These are phyloP conservation scores for Elaeidobius kamerunicus DNA, from an alignment of 2,888 invertebrate species.

Conservation along the genomic window DNA sequence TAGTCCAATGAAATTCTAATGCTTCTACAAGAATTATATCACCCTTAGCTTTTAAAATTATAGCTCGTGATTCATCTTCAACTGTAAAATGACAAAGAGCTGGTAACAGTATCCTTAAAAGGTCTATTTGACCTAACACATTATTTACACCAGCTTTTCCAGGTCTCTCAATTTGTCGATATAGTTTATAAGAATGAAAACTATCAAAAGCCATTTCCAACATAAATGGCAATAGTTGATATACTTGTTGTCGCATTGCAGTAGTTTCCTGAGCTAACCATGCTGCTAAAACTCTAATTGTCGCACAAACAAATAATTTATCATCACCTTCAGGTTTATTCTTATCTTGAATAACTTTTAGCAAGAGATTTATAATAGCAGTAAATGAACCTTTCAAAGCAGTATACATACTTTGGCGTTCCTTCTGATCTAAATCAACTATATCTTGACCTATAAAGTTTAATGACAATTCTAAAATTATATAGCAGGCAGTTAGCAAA, in stretches of 20 bases:
- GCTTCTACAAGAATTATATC: slow-evolving; percentile 79
- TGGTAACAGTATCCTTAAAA: slow-evolving; percentile 79
- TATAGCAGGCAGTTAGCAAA: slow-evolving; percentile 78
- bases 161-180: slow-evolving; percentile 64
- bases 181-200: slow-evolving; percentile 69
- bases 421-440: slow-evolving; percentile 82
- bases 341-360: slow-evolving; percentile 71
- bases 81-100: slow-evolving; percentile 89
- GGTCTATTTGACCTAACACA: slow-evolving; percentile 55
- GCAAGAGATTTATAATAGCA: slow-evolving; percentile 72
- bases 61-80: slow-evolving; percentile 81
- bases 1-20: slow-evolving; percentile 80
- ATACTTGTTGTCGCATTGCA: slow-evolving; percentile 81
- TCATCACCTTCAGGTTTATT: slow-evolving; percentile 68
- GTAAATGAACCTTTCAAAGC: slow-evolving; percentile 87
- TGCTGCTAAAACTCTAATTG: slow-evolving; percentile 79
- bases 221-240: slow-evolving; percentile 77
- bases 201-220: slow-evolving; percentile 78
- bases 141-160: slow-evolving; percentile 50
- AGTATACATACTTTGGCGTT: slow-evolving; percentile 86
- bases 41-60: slow-evolving; percentile 72
- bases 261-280: slow-evolving; percentile 91
- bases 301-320: slow-evolving; percentile 78
- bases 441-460: slow-evolving; percentile 78
- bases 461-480: slow-evolving; percentile 75